Evolutionary conservation across 2,888 invertebrate genomes (phyloP).

Genomic region (Apotomis turbidana): DNA sequence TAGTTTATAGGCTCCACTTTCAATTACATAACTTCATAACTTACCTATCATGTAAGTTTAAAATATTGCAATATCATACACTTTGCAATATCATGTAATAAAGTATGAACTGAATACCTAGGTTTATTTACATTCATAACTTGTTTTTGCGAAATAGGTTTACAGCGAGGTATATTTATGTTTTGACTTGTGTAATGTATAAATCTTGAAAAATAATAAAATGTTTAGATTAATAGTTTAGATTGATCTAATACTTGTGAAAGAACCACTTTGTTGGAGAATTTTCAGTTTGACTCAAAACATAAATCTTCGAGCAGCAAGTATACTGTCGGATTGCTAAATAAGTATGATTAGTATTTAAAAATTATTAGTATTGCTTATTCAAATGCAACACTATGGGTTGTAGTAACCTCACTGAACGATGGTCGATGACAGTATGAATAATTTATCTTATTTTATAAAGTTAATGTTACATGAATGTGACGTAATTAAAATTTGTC

Average conservation of each 20-base stretch:
- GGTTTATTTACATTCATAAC: neutral
- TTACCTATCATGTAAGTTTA: too few relatives aligned
- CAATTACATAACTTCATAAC: neutral
- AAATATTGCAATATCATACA: too few relatives aligned
- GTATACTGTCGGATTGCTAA: too few relatives aligned
- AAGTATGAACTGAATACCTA: neutral
- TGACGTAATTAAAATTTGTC: too few relatives aligned
- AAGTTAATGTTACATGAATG: neutral
- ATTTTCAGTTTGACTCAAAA: neutral
- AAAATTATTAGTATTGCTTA: conserved; percentile 1
- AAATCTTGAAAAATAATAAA: too few relatives aligned
- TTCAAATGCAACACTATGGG: conserved; percentile 31
- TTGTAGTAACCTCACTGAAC: neutral
- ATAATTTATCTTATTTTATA: neutral
- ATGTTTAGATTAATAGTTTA: too few relatives aligned
- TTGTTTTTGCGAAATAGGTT: neutral
- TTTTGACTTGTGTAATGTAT: too few relatives aligned
- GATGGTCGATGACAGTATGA: neutral
- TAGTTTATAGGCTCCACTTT: neutral
- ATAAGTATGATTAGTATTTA: too few relatives aligned
- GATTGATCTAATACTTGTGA: neutral
- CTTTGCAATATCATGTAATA: too few relatives aligned
- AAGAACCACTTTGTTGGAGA: neutral
- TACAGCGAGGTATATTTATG: too few relatives aligned
- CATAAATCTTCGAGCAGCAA: neutral